Conservation (phyloP, 1,140 invertebrate genomes). For the Formica exsecta region DNA sequence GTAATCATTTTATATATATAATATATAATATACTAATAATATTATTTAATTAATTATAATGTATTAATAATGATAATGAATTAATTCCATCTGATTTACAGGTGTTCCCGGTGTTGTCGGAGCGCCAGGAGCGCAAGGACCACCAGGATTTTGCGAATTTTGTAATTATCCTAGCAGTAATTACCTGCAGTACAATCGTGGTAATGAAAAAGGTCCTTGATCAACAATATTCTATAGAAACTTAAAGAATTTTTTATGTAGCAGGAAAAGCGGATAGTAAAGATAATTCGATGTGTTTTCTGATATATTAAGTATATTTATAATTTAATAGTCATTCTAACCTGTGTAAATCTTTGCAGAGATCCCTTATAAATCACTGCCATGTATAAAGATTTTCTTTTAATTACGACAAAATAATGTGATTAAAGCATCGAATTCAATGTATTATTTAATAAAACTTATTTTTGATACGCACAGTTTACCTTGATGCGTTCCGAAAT, state of each 20-base stretch:
- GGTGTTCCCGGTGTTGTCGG: slow-evolving; percentile 86
- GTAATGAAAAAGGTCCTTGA: slow-evolving; percentile 75
- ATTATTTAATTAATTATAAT: too few relatives aligned
- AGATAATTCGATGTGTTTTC: slow-evolving; percentile 4
- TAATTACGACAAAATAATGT: not conserved
- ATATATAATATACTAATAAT: too few relatives aligned
- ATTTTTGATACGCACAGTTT: not conserved
- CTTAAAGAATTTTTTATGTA: not conserved
- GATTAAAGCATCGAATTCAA: not conserved
- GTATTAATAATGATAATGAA: too few relatives aligned
- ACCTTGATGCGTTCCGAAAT: not conserved
- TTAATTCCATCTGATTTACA: slow-evolving; percentile 68
- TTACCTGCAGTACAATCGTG: slow-evolving; percentile 73
- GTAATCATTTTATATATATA: not conserved
- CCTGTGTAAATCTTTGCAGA: not conserved
- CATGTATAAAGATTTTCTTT: not conserved
- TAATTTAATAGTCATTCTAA: not conserved
- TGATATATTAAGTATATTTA: not conserved
- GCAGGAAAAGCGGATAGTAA: not conserved
- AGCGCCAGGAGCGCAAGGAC: slow-evolving; percentile 87
- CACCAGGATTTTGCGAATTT: slow-evolving; percentile 89
- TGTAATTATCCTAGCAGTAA: slow-evolving; percentile 84
- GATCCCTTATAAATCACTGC: slow-evolving; percentile 4
- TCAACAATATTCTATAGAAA: not conserved
- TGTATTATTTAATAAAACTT: slow-evolving; percentile 49